Base-by-base conservation (phyloP, 2,113 vertebrate genomes). In the Rhombomys opimus region DNA sequence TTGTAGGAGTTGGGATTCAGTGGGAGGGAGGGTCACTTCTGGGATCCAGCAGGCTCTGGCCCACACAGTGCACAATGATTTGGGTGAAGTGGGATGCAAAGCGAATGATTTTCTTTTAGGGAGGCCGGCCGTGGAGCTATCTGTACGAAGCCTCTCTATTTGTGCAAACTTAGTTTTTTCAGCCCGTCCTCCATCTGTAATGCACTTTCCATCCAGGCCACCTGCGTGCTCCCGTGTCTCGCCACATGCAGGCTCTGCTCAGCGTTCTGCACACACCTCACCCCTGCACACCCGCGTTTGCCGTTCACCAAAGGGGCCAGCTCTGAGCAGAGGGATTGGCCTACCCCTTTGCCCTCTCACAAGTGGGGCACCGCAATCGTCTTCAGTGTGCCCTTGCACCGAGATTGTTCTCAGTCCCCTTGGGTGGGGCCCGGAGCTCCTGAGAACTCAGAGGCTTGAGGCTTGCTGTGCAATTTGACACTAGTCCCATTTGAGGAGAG, bases 371-470 rank as follows among this genome's bases (percentile, higher is more conserved):
- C 27, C 35, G n/a, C 50, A 35, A 35, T 61, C 46, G 54, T 20
- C 80, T 81, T 14, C 12, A 38, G 54, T 0, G 41, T 72, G 72
- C 30, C 78, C 35, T 13, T 50, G 8, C n/a, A n/a, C 17, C 4
- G 5, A 22, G 20, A 46, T 32, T n/a, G 67, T 65, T 84, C 23
- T 14, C 3, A 25, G 59, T 57, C 82, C 73, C 63, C 78, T 75
- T 15, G 4, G 17, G 50, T 50, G 2, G 9, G 72, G n/a, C 78
- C 5, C 32, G 54, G 63, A 13, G 1, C 86, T 68, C 35, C 30
- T 57, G 76, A 78, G 81, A 92, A n/a, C 63, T 90, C 68, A 89
- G 20, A 41, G 38, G 70, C 38, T 87, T 25, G 54, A 91, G 27
- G 9, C 7, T 0, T 13, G 54, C 75, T 78, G 35, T 46, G n/a